Conservation (phyloP, 2,888 invertebrate genomes). For the Papilio protenor region DNA sequence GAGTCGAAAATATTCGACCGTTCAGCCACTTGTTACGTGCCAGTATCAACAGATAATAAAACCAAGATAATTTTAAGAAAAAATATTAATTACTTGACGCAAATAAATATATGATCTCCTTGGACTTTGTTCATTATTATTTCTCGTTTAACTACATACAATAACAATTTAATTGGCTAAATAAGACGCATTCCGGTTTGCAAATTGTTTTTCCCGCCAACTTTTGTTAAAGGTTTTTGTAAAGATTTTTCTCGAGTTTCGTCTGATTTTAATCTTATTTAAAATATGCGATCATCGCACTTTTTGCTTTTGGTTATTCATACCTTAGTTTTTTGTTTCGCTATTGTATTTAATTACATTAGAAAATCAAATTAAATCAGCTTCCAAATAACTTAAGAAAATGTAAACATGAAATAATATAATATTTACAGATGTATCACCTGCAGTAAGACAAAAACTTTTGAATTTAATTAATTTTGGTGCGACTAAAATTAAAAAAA, state of each 20-base stretch:
- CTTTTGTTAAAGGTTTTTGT: constrained; percentile 24
- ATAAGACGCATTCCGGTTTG: constrained; percentile 22
- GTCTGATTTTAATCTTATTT: background rate
- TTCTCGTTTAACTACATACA: constrained; percentile 31
- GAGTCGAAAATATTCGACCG: constrained; percentile 28
- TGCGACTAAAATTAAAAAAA: background rate
- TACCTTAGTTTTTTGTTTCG: background rate
- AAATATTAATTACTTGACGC: constrained; percentile 35
- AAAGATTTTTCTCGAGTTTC: background rate
- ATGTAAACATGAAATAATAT: background rate
- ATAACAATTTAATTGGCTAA: constrained; percentile 39
- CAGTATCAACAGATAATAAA: constrained; percentile 23
- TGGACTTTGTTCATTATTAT: constrained; percentile 39
- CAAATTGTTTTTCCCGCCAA: constrained; percentile 12
- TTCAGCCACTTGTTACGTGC: constrained; percentile 14
- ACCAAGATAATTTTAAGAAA: constrained; percentile 9
- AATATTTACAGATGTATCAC: background rate
- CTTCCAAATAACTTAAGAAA: background rate
- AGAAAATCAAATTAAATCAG: background rate
- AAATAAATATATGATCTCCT: constrained; percentile 39
- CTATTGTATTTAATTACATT: background rate
- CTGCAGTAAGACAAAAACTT: background rate
- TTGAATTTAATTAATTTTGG: background rate
- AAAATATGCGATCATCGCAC: background rate
- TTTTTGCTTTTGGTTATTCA: constrained; percentile 8